A percentile compares a stretch with the other conserved stretches of the same genome.
Evolutionary conservation across 2,888 invertebrate species (phyloP).

Genomic region (Tricholauxania praeusta): DNA sequence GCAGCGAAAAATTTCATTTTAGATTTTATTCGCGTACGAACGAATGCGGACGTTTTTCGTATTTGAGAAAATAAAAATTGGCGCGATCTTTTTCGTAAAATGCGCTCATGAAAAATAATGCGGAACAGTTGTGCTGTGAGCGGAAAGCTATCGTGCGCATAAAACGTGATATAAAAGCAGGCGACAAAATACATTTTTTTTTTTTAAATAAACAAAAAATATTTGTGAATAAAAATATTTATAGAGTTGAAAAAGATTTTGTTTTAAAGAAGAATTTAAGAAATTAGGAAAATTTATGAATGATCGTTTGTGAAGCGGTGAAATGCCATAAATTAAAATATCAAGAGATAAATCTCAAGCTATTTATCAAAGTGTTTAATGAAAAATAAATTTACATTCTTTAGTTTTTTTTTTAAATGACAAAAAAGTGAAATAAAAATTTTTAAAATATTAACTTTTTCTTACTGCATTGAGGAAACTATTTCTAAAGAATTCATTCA

Average conservation of each 20-base stretch:
- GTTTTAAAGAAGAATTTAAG: neutral
- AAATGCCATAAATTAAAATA: conserved; percentile 14
- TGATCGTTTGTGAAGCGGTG: conserved; percentile 8
- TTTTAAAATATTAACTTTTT: too few species aligned
- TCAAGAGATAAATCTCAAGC: conserved; percentile 29
- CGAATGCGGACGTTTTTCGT: conserved; percentile 49
- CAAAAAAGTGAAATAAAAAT: too few species aligned
- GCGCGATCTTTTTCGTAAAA: neutral
- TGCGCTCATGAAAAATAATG: conserved; percentile 8
- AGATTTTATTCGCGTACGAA: conserved; percentile 57
- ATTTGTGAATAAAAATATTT: conserved; percentile 7
- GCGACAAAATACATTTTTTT: neutral
- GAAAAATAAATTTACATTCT: neutral
- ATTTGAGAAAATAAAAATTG: neutral
- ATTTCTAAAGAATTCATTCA: too few species aligned
- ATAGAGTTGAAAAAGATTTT: too few species aligned
- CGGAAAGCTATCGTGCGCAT: conserved; percentile 27
- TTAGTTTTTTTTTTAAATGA: neutral
- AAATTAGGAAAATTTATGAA: conserved; percentile 27
- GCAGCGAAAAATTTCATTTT: conserved; percentile 36
- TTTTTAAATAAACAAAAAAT: conserved; percentile 15
- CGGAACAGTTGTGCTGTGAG: conserved; percentile 20
- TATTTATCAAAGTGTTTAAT: conserved; percentile 26
- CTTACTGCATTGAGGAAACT: too few species aligned
- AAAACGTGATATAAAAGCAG: conserved; percentile 32